Evolutionary conservation across 2,797 vertebrate genomes (phyloP).

Genomic region (Hoplostethus mediterraneus): DNA sequence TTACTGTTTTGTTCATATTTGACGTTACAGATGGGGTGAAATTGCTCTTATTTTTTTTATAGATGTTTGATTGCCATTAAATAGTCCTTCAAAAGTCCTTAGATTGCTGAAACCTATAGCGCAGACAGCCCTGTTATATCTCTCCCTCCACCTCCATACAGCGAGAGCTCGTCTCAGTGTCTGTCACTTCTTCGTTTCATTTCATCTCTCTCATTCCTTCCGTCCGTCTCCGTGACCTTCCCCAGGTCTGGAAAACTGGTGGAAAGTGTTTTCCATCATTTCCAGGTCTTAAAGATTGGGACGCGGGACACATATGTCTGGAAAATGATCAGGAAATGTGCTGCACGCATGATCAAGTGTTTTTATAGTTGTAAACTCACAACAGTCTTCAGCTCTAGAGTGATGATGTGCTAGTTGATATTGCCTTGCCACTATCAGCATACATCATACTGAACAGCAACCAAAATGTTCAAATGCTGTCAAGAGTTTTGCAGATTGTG

Average conservation of each 20-base stretch:
- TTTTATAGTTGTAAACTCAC: constrained; percentile 37
- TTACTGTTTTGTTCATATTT: constrained; percentile 29
- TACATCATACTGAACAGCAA: constrained; percentile 17
- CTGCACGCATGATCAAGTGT: constrained; percentile 53
- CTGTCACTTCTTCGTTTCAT: constrained; percentile 19
- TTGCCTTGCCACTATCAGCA: constrained; percentile 8
- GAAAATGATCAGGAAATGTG: constrained; percentile 25
- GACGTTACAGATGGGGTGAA: constrained; percentile 9
- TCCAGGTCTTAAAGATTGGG: background rate
- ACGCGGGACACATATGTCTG: no score
- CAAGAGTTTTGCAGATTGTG: constrained; percentile 20
- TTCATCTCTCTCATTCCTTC: constrained; percentile 59
- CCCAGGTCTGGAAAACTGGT: constrained; percentile 27
- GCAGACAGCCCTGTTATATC: no score
- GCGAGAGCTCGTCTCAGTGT: constrained; percentile 18
- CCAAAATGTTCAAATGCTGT: background rate
- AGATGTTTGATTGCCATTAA: constrained; percentile 24
- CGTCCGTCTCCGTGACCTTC: constrained; percentile 59
- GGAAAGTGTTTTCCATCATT: constrained; percentile 24
- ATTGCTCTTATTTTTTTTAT: constrained; percentile 15
- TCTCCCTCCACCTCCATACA: no score
- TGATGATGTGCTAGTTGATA: background rate
- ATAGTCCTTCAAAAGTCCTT: constrained; percentile 18
- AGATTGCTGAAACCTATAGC: no score
- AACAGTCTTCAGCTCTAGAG: background rate